Evolutionary conservation across 1,140 invertebrate genomes (phyloP), one percentile per base, ranked within the genome.

Genomic region (Drosophila asahinai): DNA sequence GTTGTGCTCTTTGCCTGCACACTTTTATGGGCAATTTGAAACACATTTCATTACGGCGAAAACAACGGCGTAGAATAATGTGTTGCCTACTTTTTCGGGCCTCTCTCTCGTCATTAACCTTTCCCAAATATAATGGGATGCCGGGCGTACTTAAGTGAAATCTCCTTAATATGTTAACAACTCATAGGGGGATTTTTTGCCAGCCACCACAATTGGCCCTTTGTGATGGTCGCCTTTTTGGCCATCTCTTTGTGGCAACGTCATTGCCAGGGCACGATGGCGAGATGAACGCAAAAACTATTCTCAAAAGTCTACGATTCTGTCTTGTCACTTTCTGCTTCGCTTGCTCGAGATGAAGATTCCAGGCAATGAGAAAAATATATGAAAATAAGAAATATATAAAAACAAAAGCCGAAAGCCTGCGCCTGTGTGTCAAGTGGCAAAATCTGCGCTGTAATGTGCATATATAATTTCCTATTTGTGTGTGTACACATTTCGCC

Each of bases 141-240:
- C 66, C 48, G 66, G 60, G 36, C 47, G 66, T 77, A 76, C 67
- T 87, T 87, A 83, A 86, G 83, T 86, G 77, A 83, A 86, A 87
- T 87, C 80, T 80, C 64, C 83, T 74, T 87, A 86, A 87, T 86
- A 87, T 86, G 83, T 86, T 86, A 87, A 87, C 83, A 86, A 86
- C 83, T 86, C 83, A 77, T 87, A 58, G 63, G 83, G 72, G 77
- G 47, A 54, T 80, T 71, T 61, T 33, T 17, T 45, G 19, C 17
- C 38, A 33, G 51, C 52, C 27, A 22, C 36, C 30, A 36, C 63
- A 58, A 65, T 65, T 57, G 63, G 27, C 38, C 57, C 36, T 12
- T 25, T 60, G 57, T 40, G 63, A 59, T 48, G 17, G 54, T 38
- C 42, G 54, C 2, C 30, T 51, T 43, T 42, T 38, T n/a, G 60